Percentiles rank a stretch among this genome's conserved stretches.
Conservation (phyloP, 1,140 invertebrate species). For the Cheumatopsyche charites region DNA sequence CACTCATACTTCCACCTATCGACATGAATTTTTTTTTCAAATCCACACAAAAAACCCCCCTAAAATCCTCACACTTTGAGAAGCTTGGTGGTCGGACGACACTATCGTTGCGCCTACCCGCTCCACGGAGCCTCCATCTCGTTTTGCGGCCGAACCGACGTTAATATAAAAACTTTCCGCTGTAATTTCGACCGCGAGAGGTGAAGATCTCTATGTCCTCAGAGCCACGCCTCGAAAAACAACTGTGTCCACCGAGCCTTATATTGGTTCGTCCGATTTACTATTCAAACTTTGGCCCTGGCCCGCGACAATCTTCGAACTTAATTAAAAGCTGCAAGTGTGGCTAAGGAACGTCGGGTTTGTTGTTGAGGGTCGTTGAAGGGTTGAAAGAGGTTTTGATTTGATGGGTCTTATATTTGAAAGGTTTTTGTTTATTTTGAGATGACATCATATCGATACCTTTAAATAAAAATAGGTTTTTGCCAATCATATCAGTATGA, state of each 20-base stretch:
- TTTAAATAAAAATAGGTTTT: too few species aligned
- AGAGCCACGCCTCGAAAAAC: slow-evolving; percentile 32
- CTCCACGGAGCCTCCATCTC: slow-evolving; percentile 30
- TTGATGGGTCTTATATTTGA: too few species aligned
- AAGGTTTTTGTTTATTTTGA: too few species aligned
- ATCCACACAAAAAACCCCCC: too few species aligned
- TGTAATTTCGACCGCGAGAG: slow-evolving; percentile 46
- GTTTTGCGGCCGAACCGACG: slow-evolving; percentile 44
- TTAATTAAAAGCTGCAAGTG: slow-evolving; percentile 4
- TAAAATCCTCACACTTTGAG: slow-evolving; percentile 5
- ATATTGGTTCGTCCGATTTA: slow-evolving; percentile 36
- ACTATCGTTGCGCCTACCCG: slow-evolving; percentile 11
- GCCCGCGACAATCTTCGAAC: slow-evolving; percentile 29
- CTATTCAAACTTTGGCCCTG: slow-evolving; percentile 33
- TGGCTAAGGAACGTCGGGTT: too few species aligned
- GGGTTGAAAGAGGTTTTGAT: too few species aligned
- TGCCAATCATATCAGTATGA: too few species aligned
- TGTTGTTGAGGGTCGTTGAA: too few species aligned
- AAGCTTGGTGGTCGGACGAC: neutral
- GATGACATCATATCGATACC: too few species aligned
- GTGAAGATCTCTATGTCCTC: slow-evolving; percentile 35
- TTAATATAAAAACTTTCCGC: slow-evolving; percentile 49
- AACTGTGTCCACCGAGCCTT: slow-evolving; percentile 27
- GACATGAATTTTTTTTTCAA: too few species aligned
- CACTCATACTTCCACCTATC: too few species aligned